phyloP scores from a whole-genome alignment of 2,113 vertebrate genomes.

The Gymnobelideus leadbeateri region DNA sequence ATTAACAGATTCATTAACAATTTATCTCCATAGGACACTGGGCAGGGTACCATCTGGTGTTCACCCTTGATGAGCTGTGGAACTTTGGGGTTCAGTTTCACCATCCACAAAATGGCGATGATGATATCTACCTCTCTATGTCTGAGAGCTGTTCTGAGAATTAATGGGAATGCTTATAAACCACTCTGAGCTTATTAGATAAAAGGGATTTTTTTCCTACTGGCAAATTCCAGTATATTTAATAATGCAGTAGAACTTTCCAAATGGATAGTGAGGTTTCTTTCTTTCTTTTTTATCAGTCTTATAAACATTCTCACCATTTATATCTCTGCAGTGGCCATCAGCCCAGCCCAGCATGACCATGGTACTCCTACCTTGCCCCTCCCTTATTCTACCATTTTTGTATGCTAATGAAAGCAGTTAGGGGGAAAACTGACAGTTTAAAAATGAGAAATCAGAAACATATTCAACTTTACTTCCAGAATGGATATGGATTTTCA shows the following conservation, averaged over 20 bases:
- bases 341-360: not conserved
- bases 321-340: slow-evolving; percentile 3
- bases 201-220: not conserved
- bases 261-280: not conserved
- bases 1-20: not conserved
- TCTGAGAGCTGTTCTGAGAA: not conserved
- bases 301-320: not conserved
- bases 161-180: slow-evolving; percentile 14
- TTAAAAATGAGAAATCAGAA: not conserved
- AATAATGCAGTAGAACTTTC: not conserved
- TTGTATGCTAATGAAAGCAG: not conserved
- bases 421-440: not conserved
- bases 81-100: not conserved
- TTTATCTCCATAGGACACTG: not conserved
- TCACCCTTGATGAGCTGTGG: rapidly evolving
- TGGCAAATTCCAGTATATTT: slow-evolving; percentile 16
- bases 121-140: not conserved
- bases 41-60: not conserved
- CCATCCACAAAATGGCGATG: not conserved
- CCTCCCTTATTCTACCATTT: not conserved
- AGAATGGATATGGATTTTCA: not conserved
- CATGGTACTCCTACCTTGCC: not conserved
- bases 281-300: not conserved
- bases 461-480: not conserved
- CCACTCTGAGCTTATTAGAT: not conserved